These are phyloP conservation scores for Ceratina australensis DNA, from an alignment of 1,140 invertebrate species.

Conservation along the genomic window DNA sequence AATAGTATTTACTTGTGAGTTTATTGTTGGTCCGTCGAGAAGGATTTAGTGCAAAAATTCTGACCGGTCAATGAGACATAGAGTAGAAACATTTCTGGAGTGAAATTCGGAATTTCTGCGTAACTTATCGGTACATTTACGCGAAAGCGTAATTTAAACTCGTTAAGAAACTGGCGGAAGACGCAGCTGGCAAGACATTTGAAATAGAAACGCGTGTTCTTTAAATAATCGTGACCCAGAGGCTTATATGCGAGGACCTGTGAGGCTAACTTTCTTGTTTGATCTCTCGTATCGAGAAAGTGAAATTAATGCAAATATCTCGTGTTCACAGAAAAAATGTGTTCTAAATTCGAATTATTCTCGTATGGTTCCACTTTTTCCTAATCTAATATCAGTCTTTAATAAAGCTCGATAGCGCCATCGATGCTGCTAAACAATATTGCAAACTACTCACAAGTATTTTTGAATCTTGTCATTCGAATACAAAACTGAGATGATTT, in stretches of 20 bases:
- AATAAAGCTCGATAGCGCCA: no score
- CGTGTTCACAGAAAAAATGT: no score
- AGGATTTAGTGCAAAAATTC: no score
- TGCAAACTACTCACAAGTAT: background rate
- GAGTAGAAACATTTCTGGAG: background rate
- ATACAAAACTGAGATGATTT: background rate
- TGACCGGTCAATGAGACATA: no score
- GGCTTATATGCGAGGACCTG: constrained; percentile 64
- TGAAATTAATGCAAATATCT: constrained; percentile 28
- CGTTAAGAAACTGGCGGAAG: constrained; percentile 72
- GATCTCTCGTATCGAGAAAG: constrained; percentile 48
- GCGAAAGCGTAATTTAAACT: constrained; percentile 52
- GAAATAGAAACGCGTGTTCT: constrained; percentile 77
- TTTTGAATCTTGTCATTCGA: background rate
- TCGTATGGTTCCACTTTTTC: background rate
- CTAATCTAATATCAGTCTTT: background rate
- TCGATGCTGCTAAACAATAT: no score
- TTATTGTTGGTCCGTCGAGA: background rate
- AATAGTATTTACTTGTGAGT: background rate
- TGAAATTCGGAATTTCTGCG: background rate
- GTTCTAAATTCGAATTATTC: no score
- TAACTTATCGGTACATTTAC: constrained; percentile 28
- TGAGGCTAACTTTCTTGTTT: constrained; percentile 35
- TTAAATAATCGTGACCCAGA: constrained; percentile 79
- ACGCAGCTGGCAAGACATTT: constrained; percentile 75